These are phyloP conservation scores for Psilopsiagon aymara DNA, from an alignment of 2,113 vertebrate species.

Conservation along the genomic window DNA sequence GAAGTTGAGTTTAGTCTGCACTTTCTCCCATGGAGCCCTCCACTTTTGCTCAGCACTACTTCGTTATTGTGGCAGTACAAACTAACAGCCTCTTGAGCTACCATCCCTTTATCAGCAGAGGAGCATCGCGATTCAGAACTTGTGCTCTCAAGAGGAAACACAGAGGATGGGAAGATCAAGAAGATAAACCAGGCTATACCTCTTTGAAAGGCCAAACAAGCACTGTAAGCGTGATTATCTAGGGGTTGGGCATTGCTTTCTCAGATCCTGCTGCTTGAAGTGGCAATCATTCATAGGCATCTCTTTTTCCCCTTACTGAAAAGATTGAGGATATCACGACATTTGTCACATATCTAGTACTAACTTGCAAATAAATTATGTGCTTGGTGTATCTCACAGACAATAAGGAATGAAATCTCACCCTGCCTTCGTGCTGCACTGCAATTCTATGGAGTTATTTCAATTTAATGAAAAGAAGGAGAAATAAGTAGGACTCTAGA, in stretches of 20 bases:
- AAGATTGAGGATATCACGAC: background rate
- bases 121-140: background rate
- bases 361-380: background rate
- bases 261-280: background rate
- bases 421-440: background rate
- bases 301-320: background rate
- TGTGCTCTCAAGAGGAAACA: background rate
- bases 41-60: background rate
- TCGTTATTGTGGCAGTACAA: background rate
- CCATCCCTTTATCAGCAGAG: constrained; percentile 22
- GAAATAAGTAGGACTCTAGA: background rate
- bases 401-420: background rate
- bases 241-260: background rate
- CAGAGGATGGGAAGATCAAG: background rate
- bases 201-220: background rate
- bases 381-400: background rate
- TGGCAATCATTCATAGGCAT: background rate
- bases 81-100: constrained; percentile 3
- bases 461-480: background rate
- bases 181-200: background rate
- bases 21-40: background rate
- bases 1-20: background rate
- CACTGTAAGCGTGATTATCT: background rate
- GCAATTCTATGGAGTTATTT: background rate
- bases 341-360: background rate